Percentiles rank a stretch among this genome's conserved stretches.
Evolutionary conservation across 2,797 vertebrate genomes (phyloP).

Genomic region (Eptatretus atami): DNA sequence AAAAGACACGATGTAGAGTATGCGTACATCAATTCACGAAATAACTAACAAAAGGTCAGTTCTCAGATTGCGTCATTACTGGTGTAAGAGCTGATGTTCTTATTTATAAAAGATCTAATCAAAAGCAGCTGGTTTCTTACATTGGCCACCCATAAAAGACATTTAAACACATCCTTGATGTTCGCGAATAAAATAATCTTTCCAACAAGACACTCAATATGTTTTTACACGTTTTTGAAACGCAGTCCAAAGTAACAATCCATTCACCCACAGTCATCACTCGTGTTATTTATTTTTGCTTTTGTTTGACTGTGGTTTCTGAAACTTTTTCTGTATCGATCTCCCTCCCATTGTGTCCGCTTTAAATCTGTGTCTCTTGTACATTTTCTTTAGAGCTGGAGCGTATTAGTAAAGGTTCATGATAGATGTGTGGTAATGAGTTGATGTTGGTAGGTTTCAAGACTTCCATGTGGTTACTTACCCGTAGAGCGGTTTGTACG

Average conservation of each 20-base stretch:
- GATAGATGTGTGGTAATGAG: constrained; percentile 98
- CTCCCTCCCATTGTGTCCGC: too few species aligned
- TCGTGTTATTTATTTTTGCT: too few species aligned
- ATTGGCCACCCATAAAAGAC: constrained; percentile 4
- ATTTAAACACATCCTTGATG: constrained; percentile 5
- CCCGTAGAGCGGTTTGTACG: constrained; percentile 96
- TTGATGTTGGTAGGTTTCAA: constrained; percentile 93
- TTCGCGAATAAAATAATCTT: constrained; percentile 6
- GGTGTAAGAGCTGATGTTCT: constrained; percentile 4
- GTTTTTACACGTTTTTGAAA: constrained; percentile 1
- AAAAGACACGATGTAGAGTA: constrained; percentile 4
- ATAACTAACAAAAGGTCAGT: constrained; percentile 5
- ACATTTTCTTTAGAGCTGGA: constrained; percentile 99
- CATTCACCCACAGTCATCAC: too few species aligned
- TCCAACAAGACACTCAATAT: neutral
- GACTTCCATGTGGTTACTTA: constrained; percentile 90
- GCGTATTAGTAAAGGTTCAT: constrained; percentile 99
- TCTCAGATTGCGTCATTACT: constrained; percentile 2
- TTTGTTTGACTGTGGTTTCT: too few species aligned
- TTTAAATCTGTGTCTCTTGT: constrained; percentile 99
- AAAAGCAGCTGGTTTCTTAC: constrained; percentile 1
- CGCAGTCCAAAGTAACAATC: too few species aligned
- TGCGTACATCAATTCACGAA: constrained; percentile 6
- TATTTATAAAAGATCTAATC: constrained; percentile 4
- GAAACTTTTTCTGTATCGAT: too few species aligned